Base-by-base conservation (phyloP, 2,113 vertebrate genomes). In the Tetrao urogallus region DNA sequence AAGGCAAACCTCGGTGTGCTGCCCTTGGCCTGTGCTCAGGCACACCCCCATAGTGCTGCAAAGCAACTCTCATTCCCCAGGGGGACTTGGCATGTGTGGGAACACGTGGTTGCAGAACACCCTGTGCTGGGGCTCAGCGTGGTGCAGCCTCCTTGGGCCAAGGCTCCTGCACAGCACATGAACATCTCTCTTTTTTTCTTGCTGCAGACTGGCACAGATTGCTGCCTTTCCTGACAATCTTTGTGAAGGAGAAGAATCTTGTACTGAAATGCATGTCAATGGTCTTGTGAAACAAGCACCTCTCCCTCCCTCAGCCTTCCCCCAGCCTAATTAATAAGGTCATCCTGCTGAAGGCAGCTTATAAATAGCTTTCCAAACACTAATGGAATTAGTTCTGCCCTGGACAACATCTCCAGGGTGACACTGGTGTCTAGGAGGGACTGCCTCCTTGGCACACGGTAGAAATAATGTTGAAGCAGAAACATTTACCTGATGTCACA, bases 351-450 rank as follows among this genome's bases (percentile, higher is more conserved):
- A 95, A 96, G 88, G 2, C 40, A 96, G 50, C 66, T 95, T 95
- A 92, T 88, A 96, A 96, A 95, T 97, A 97, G 89, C 96, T 96
- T 96, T 92, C 83, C 65, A 89, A 82, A 88, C 77, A 87, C 78
- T 96, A 96, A 95, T 88, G 94, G 79, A 96, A 97, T 97, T 96
- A 97, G 76, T 90, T 96, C 93, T 95, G 92, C 54, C 48, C 83
- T 72, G 43, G 80, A 54, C 89, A 90, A 78, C 88, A 85, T 97
- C 88, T 95, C 45, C 65, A 84, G 91, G 93, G 90, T 89, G 95
- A 95, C 96, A 96, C 67, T 93, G 71, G 92, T 82, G 81, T 42
- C 43, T 43, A 63, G 82, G 89, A 78, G 86, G 74, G 43, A 61
- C 67, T 79, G 71, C 24, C 27, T 93, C 71, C 65, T 90, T 89